These are phyloP conservation scores for Cygnus olor DNA, from an alignment of 2,797 vertebrate species.

Conservation along the genomic window DNA sequence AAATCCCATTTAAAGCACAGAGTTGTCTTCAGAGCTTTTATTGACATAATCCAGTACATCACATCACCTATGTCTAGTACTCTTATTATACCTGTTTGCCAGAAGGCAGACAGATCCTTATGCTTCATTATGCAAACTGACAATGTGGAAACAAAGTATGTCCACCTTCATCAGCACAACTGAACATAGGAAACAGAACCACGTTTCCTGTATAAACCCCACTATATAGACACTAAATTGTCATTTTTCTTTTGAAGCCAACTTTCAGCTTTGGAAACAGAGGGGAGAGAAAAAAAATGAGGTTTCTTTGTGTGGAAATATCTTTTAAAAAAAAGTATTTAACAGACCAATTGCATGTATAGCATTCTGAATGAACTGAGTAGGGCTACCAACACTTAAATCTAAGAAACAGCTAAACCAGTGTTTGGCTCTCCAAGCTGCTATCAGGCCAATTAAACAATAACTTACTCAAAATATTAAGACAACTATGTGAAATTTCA, in stretches of 20 bases:
- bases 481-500: not conserved
- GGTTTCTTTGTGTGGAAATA: not conserved
- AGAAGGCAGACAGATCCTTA: not conserved
- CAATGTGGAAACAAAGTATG: not conserved
- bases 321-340: not conserved
- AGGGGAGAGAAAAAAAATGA: not conserved
- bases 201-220: fast-evolving
- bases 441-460: not conserved
- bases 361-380: not conserved
- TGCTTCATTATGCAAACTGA: not conserved
- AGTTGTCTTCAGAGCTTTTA: not conserved
- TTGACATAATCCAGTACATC: not conserved
- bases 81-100: not conserved
- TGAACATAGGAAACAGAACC: not conserved
- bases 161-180: not conserved
- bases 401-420: not conserved
- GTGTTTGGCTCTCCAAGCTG: not conserved
- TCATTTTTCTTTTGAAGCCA: not conserved
- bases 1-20: not conserved
- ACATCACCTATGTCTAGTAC: not conserved
- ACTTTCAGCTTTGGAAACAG: not conserved
- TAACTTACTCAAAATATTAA: not conserved
- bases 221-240: not conserved
- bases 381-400: not conserved
- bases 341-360: not conserved